Percentiles rank a stretch among this genome's conserved stretches.
These are phyloP conservation scores for Chrysolina americana DNA, from an alignment of 2,888 invertebrate species.

Conservation along the genomic window DNA sequence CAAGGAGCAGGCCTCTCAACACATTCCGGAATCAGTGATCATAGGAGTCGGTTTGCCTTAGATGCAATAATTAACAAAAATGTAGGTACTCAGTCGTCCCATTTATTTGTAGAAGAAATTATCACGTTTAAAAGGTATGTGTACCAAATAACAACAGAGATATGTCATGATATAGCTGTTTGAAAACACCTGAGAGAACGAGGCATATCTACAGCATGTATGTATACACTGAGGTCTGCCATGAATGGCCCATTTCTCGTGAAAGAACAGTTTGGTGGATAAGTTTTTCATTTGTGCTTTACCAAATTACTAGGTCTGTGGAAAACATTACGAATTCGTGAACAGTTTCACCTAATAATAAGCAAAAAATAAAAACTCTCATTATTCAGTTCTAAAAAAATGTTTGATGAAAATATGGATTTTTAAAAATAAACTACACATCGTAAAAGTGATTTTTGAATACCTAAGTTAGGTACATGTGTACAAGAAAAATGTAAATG, in stretches of 20 bases:
- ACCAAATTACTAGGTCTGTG: no score
- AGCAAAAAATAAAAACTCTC: no score
- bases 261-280: not conserved
- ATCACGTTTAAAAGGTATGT: slow-evolving; percentile 48
- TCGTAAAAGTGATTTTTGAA: no score
- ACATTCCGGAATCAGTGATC: slow-evolving; percentile 36
- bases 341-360: no score
- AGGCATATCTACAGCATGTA: not conserved
- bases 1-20: not conserved
- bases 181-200: slow-evolving; percentile 8
- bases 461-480: no score
- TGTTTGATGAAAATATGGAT: no score
- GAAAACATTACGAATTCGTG: no score
- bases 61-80: slow-evolving; percentile 38
- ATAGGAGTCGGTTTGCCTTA: slow-evolving; percentile 36
- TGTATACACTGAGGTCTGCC: not conserved
- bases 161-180: slow-evolving; percentile 22
- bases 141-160: slow-evolving; percentile 47
- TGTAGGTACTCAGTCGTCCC: slow-evolving; percentile 41
- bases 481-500: no score
- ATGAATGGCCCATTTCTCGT: not conserved
- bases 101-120: slow-evolving; percentile 45
- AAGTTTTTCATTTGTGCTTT: not conserved
- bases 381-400: no score
- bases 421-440: no score